Evolutionary conservation across 2,797 vertebrate genomes (phyloP), one percentile per base, ranked within the genome.

Genomic region (Neoniphon sammara): DNA sequence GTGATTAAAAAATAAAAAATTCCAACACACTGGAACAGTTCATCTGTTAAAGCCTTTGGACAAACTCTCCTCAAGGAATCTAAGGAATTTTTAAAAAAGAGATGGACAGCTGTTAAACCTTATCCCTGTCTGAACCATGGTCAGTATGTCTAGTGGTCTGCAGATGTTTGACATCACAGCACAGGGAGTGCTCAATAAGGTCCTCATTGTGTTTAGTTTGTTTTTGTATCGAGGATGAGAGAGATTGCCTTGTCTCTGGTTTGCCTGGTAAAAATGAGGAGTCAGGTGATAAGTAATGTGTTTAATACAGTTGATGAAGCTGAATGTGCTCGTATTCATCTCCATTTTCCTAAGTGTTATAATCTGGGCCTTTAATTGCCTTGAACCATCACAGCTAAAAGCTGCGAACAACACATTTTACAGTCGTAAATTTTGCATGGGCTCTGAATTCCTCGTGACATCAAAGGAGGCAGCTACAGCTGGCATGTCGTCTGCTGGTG

Each of bases 111-210:
- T 86, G 91, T 89, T 91, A 67, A 75, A 86, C 68, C 62, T 63
- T 91, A 87, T 88, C 91, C 90, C 86, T 60, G 80, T 68, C 76
- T 91, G 88, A 90, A 83, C 84, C 62, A 20, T 11, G 52, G 68
- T 60, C 52, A 54, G 1, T 46, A 2, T 0, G 66, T 68, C 86
- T 83, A 76, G 75, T 87, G 85, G 71, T 77, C 74, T 82, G 79
- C 90, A 91, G 91, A 92, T 93, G 90, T 85, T 87, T 67, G 78
- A 87, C 87, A 80, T 70, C 69, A 54, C 75, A 31, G 66, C 70
- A 36, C 71, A 36, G 80, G 55, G 63, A 76, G 36, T 27, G 79
- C 87, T 82, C 78, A 83, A 53, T 72, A 54, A 83, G 73, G 59
- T 82, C 66, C 42, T 70, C 8, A n/a, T 42, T 50, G 56, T 66